These are phyloP conservation scores for Chaetodon trifasciatus DNA, from an alignment of 2,797 vertebrate species.

Conservation along the genomic window DNA sequence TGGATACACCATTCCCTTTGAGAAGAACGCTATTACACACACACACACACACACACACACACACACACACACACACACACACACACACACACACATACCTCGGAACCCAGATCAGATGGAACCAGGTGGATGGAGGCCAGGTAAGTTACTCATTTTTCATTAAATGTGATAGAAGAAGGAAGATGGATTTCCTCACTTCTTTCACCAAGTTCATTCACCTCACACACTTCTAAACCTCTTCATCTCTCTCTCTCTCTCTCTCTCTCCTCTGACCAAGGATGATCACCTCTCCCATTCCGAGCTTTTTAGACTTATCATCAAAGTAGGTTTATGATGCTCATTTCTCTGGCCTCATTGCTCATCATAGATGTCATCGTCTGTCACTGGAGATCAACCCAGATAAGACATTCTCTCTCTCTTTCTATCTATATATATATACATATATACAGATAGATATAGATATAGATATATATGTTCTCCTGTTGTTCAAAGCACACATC, in stretches of 20 bases:
- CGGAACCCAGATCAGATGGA: constrained; percentile 56
- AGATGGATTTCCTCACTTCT: constrained; percentile 65
- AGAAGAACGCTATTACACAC: constrained; percentile 38
- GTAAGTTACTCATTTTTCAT: constrained; percentile 65
- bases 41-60: constrained; percentile 23
- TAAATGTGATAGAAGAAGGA: constrained; percentile 63
- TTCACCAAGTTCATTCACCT: constrained; percentile 55
- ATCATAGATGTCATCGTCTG: constrained; percentile 70
- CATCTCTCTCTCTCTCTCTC: constrained; percentile 14
- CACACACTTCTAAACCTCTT: constrained; percentile 48
- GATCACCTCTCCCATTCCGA: constrained; percentile 28
- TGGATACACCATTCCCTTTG: constrained; percentile 62
- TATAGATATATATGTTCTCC: background rate
- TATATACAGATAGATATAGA: too few relatives aligned
- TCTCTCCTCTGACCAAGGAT: constrained; percentile 21
- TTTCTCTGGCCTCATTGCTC: constrained; percentile 69
- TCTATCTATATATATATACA: too few relatives aligned
- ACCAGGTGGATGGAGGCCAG: constrained; percentile 55
- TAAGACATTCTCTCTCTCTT: constrained; percentile 17
- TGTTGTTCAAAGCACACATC: constrained; percentile 44
- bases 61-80: constrained; percentile 9
- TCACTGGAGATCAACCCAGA: constrained; percentile 70
- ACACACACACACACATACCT: constrained; percentile 40
- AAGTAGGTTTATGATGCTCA: constrained; percentile 71
- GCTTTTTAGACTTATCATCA: constrained; percentile 65